phyloP scores from a whole-genome alignment of 2,113 vertebrate genomes.

The rabbit (Oryctolagus cuniculus) region DNA sequence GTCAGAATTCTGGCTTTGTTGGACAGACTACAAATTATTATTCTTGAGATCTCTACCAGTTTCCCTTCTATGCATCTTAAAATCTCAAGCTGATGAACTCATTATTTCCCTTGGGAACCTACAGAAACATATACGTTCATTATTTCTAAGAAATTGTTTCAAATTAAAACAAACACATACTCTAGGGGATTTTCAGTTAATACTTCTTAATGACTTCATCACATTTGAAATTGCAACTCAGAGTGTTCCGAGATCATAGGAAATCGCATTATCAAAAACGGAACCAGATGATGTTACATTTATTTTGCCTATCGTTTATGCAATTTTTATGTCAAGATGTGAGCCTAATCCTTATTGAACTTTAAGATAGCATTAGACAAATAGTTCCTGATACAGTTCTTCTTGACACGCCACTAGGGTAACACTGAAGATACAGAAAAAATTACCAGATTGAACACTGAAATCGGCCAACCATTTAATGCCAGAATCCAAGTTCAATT shows the following conservation, averaged over 20 bases:
- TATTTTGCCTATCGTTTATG: conserved; percentile 45
- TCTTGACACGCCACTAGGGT: not conserved
- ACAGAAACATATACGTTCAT: not conserved
- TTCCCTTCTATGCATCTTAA: not conserved
- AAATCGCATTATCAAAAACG: conserved; percentile 39
- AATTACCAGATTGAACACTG: conserved; percentile 8
- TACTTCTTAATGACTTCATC: not conserved
- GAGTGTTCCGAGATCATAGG: not conserved
- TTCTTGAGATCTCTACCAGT: conserved; percentile 26
- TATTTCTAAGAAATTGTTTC: conserved; percentile 33
- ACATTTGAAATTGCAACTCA: conserved; percentile 43
- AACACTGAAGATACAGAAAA: not conserved
- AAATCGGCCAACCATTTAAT: not conserved
- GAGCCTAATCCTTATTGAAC: conserved; percentile 18
- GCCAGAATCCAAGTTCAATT: not conserved
- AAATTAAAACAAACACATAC: conserved; percentile 6
- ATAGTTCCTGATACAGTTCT: not conserved
- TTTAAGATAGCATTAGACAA: conserved; percentile 29
- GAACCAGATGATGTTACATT: conserved; percentile 37
- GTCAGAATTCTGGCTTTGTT: not conserved
- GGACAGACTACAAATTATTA: not conserved
- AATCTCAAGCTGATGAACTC: not conserved
- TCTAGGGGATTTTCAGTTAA: not conserved
- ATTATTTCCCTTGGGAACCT: conserved; percentile 10
- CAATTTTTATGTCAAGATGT: conserved; percentile 35